Base-by-base conservation (phyloP, 2,113 vertebrate species). In the Connochaetes taurinus region DNA sequence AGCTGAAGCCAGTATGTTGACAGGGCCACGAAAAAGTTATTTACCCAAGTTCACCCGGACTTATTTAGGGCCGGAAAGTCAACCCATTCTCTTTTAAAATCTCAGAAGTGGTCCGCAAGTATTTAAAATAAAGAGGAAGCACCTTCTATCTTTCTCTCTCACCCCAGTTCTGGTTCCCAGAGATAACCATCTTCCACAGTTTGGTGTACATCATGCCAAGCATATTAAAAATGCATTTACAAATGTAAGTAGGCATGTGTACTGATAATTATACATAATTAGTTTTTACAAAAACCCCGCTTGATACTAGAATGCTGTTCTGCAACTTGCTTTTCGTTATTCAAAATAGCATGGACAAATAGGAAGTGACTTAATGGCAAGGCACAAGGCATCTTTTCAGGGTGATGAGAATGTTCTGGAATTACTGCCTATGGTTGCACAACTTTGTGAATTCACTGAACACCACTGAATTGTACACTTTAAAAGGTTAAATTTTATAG, bases 1-100 rank as follows among this genome's bases (percentile, higher is more conserved):
- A 25, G 45, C 91, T 31, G 76, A 45, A 45, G 89, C 58, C 62
- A 3, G 81, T 74, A 80, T 95, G 67, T 78, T 33, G 62, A 23
- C 6, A 45, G 47, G 5, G 36, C 31, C 16, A 4, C 3, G 85
- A 14, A 60, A 52, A 93, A 87, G 93, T 93, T 55, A 50, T 13
- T 71, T 11, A 23, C 50, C 94, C 45, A 29, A 83, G 88, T 95
- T 57, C 52, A 29, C 47, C 15, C 12, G 60, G 67, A 64, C 84
- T 27, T 74, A 52, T 23, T 43, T n/a, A 29, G 67, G 52, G 40
- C 47, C 53, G 27, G 43, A 78, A 81, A 67, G 5, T 21, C 71
- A 67, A 3, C 43, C 31, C 71, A 1, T 55, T 47, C 31, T 84
- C 84, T 33, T 29, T 93, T 45, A 19, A 81, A 47, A 10, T 82